Percentiles rank a stretch among this genome's conserved stretches.
Conservation (phyloP, 2,888 invertebrate species). For the Lasius fuliginosus region DNA sequence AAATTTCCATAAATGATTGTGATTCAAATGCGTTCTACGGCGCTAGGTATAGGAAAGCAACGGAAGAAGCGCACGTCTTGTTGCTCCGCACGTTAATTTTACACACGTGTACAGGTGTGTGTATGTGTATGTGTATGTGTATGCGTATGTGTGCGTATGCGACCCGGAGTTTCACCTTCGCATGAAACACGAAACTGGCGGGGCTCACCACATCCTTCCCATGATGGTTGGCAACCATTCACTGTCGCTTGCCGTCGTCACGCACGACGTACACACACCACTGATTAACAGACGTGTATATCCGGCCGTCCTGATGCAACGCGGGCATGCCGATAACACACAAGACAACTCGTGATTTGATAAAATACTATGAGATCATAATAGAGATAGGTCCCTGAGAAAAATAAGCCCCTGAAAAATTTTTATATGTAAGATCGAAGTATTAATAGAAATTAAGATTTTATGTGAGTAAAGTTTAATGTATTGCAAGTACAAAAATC, state of each 20-base stretch:
- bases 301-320: conserved; percentile 35
- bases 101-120: background rate
- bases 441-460: background rate
- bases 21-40: background rate
- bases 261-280: conserved; percentile 69
- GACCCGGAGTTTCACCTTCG: conserved; percentile 64
- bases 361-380: conserved; percentile 14
- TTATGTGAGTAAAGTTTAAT: background rate
- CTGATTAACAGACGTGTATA: conserved; percentile 48
- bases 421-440: background rate
- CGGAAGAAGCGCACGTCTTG: conserved; percentile 15
- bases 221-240: conserved; percentile 67
- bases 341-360: conserved; percentile 12
- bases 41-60: background rate
- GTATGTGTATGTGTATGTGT: background rate
- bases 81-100: conserved; percentile 24
- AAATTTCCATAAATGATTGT: background rate
- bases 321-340: conserved; percentile 22
- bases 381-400: background rate
- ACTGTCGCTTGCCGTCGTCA: conserved; percentile 70
- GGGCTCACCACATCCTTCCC: conserved; percentile 80
- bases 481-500: background rate
- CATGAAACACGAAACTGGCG: conserved; percentile 78
- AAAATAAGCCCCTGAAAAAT: background rate
- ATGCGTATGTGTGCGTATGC: background rate